Conservation (phyloP, 1,140 invertebrate species). For the Pseudomyrmex cubaensis region DNA sequence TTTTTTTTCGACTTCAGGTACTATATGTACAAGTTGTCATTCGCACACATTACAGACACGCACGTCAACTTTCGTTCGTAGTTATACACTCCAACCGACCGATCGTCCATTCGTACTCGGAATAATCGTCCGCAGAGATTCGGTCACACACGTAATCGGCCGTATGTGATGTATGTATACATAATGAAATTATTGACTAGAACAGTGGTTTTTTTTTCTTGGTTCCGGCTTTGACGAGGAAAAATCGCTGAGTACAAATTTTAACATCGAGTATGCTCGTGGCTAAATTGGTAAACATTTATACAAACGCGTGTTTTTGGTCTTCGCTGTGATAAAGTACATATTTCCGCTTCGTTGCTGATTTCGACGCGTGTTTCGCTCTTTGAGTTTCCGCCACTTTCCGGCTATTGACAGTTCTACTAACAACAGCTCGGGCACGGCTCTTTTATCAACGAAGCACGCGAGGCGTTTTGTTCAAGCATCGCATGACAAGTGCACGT, state of each 20-base stretch:
- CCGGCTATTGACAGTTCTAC: constrained; percentile 24
- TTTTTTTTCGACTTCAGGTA: constrained; percentile 71
- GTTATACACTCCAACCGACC: constrained; percentile 1
- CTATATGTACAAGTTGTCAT: constrained; percentile 70
- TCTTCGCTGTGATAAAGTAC: constrained; percentile 56
- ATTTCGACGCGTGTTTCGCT: background rate
- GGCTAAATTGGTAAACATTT: constrained; percentile 58
- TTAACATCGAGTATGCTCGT: constrained; percentile 64
- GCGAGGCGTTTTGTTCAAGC: constrained; percentile 28
- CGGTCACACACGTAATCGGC: constrained; percentile 62
- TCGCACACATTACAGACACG: constrained; percentile 5
- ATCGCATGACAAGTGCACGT: constrained; percentile 44
- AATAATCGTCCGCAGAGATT: constrained; percentile 27
- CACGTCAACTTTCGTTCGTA: background rate
- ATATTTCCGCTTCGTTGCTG: constrained; percentile 33
- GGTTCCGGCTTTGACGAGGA: constrained; percentile 71
- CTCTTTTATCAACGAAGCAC: constrained; percentile 38
- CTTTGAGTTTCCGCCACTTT: constrained; percentile 12
- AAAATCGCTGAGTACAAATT: constrained; percentile 67
- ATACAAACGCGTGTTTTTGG: constrained; percentile 54
- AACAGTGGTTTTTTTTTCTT: constrained; percentile 54
- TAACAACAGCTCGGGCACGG: background rate
- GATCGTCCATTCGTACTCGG: constrained; percentile 26
- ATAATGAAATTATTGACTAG: constrained; percentile 72
- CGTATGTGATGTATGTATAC: constrained; percentile 63